Evolutionary conservation across 2,888 invertebrate genomes (phyloP).

Genomic region (Agonopterix arenella): DNA sequence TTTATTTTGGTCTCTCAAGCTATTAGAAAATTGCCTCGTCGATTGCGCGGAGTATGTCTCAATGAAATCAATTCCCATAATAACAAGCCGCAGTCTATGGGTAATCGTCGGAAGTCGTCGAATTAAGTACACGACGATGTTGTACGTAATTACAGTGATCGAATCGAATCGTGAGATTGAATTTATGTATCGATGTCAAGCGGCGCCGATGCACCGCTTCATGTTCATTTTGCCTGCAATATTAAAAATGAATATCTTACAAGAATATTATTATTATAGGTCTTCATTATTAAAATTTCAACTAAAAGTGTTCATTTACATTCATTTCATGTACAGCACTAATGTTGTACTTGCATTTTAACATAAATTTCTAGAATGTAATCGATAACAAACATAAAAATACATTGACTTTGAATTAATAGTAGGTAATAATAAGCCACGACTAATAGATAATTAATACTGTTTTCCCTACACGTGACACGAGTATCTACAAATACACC

Average conservation of each 20-base stretch:
- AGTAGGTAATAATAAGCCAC: too few species aligned
- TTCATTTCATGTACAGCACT: too few species aligned
- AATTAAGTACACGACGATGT: constrained; percentile 46
- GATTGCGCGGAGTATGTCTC: constrained; percentile 33
- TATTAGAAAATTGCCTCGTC: constrained; percentile 31
- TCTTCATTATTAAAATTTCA: too few species aligned
- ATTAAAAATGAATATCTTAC: constrained; percentile 18
- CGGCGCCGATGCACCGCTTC: constrained; percentile 35
- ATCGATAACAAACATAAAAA: too few species aligned
- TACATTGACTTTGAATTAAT: too few species aligned
- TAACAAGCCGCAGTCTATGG: constrained; percentile 33
- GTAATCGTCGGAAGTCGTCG: constrained; percentile 54
- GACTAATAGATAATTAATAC: too few species aligned
- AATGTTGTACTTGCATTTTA: too few species aligned
- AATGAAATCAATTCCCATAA: constrained; percentile 51
- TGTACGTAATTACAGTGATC: constrained; percentile 51
- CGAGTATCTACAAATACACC: too few species aligned
- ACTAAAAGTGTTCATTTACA: too few species aligned
- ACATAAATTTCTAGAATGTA: too few species aligned
- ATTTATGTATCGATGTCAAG: constrained; percentile 59
- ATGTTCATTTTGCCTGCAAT: constrained; percentile 17
- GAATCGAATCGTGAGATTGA: constrained; percentile 52
- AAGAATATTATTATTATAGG: too few species aligned
- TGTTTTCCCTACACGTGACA: too few species aligned
- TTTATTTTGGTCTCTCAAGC: not conserved